These are phyloP conservation scores for Saxidomus purpurata DNA, from an alignment of 1,140 invertebrate genomes.

Conservation along the genomic window DNA sequence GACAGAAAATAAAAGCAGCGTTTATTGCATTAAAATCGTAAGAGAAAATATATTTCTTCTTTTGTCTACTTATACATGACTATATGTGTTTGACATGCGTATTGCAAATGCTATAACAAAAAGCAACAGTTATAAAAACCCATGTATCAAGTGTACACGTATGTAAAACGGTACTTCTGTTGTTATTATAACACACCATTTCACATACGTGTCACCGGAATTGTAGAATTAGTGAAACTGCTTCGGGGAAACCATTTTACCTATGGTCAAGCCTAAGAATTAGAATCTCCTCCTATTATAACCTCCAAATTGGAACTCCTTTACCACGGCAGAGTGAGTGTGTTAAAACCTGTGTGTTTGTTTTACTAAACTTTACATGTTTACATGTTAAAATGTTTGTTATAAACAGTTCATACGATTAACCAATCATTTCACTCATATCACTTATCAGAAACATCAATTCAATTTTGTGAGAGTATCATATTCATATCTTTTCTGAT, in stretches of 20 bases:
- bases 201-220: neutral
- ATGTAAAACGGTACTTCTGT: neutral
- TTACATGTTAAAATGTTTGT: too few species aligned
- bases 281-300: neutral
- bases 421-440: too few species aligned
- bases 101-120: too few species aligned
- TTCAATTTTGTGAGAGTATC: too few species aligned
- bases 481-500: too few species aligned
- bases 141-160: slow-evolving; percentile 6
- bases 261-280: neutral
- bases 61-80: too few species aligned
- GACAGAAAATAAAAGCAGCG: too few species aligned
- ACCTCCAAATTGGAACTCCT: neutral
- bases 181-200: neutral
- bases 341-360: neutral
- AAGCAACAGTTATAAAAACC: neutral
- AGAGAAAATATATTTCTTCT: too few species aligned
- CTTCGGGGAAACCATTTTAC: neutral
- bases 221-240: neutral
- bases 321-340: neutral
- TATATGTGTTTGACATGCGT: too few species aligned
- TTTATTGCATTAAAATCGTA: too few species aligned
- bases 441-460: too few species aligned
- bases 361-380: neutral
- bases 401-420: too few species aligned